These are phyloP conservation scores for Zelostemma sp. DNA, from an alignment of 1,140 invertebrate genomes.

Conservation along the genomic window DNA sequence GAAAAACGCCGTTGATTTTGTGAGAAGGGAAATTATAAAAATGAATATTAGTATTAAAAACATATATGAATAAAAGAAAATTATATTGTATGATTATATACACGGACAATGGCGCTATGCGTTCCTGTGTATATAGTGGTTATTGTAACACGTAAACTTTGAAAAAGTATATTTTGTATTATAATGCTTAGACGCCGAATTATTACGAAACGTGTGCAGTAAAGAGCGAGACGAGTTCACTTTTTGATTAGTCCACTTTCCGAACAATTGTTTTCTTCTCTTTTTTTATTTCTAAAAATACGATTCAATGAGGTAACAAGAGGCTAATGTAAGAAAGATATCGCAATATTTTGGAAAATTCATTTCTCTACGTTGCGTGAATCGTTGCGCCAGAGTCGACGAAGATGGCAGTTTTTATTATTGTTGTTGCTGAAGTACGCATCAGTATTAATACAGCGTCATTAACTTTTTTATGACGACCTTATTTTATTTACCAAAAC, in stretches of 20 bases:
- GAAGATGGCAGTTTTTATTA: conserved; percentile 28
- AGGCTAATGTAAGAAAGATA: too few species aligned
- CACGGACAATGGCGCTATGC: conserved; percentile 13
- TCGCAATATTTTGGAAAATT: too few species aligned
- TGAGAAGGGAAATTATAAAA: neutral
- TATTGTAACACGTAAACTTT: conserved; percentile 16
- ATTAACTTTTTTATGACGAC: conserved; percentile 39
- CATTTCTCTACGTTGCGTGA: too few species aligned
- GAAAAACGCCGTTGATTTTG: conserved; percentile 18
- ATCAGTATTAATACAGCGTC: conserved; percentile 42
- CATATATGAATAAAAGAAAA: conserved; percentile 9
- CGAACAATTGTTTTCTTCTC: too few species aligned
- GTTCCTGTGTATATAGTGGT: conserved; percentile 9
- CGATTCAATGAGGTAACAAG: too few species aligned
- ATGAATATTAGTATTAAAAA: conserved; percentile 13
- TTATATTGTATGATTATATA: too few species aligned
- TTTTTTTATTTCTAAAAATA: too few species aligned
- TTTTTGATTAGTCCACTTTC: too few species aligned
- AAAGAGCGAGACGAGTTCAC: conserved; percentile 39
- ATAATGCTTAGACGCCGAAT: conserved; percentile 28
- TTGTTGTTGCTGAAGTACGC: conserved; percentile 39
- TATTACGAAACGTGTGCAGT: conserved; percentile 33
- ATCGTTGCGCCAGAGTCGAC: too few species aligned
- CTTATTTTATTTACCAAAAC: conserved; percentile 35
- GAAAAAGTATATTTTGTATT: conserved; percentile 37